A percentile compares a stretch with the other conserved stretches of the same genome.
Evolutionary conservation across 1,140 invertebrate species (phyloP).

Genomic region (Leptinotarsa texana): DNA sequence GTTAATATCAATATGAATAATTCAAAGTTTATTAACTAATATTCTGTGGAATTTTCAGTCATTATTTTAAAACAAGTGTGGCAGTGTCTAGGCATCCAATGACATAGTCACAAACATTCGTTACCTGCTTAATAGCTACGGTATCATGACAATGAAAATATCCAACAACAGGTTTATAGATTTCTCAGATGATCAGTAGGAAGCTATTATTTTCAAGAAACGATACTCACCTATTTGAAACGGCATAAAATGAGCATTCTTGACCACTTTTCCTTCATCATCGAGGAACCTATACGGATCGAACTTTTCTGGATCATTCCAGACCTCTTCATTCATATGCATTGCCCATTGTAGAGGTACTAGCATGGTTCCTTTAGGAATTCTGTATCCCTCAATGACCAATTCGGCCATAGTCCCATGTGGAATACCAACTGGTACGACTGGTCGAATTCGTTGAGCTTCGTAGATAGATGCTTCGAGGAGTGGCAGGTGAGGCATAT

Average conservation of each 20-base stretch:
- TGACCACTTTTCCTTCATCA: constrained; percentile 65
- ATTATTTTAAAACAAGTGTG: no score
- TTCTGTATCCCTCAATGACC: constrained; percentile 59
- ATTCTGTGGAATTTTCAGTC: no score
- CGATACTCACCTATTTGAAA: constrained; percentile 75
- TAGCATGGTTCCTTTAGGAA: constrained; percentile 67
- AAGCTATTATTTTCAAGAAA: not conserved
- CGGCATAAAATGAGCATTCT: constrained; percentile 76
- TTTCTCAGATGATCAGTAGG: no score
- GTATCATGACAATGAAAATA: no score
- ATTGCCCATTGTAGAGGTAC: constrained; percentile 83
- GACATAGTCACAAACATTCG: not conserved
- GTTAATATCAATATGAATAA: no score
- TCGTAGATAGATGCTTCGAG: constrained; percentile 73
- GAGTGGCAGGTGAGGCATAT: constrained; percentile 59
- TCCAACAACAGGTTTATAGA: no score
- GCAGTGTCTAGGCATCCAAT: not conserved
- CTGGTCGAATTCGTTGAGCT: constrained; percentile 75
- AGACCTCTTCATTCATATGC: constrained; percentile 75
- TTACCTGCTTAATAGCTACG: not conserved
- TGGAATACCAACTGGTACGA: constrained; percentile 81
- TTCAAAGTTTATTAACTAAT: no score
- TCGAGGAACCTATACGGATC: constrained; percentile 74
- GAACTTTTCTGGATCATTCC: constrained; percentile 74
- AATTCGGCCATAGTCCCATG: constrained; percentile 71